A percentile compares a stretch with the other conserved stretches of the same genome.
These are phyloP conservation scores for Ciconia stormi DNA, from an alignment of 2,113 vertebrate species.

Conservation along the genomic window DNA sequence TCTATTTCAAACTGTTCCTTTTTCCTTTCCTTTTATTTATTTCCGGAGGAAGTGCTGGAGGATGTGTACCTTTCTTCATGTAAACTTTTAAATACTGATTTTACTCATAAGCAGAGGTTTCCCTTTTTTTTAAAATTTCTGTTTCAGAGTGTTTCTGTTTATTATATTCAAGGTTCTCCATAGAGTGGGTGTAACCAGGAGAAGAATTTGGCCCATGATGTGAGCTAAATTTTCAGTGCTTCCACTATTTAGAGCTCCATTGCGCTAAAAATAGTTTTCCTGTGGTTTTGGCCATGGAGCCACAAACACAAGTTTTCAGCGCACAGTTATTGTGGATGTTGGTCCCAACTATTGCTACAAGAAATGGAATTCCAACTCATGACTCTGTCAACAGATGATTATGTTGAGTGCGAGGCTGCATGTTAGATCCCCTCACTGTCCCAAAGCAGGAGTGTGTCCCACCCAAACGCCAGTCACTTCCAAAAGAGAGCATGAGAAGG, in stretches of 20 bases:
- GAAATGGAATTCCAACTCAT: constrained; percentile 25
- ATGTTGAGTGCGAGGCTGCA: not conserved
- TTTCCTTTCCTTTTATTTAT: not conserved
- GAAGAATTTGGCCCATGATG: constrained; percentile 55
- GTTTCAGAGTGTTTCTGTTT: constrained; percentile 14
- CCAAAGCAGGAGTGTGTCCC: not conserved
- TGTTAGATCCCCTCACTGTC: not conserved
- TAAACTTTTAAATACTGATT: not conserved
- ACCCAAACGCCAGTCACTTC: not conserved
- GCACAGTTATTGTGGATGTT: constrained; percentile 44
- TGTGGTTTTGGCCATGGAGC: constrained; percentile 64
- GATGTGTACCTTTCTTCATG: not conserved
- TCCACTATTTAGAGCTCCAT: constrained; percentile 53
- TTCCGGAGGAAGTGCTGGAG: not conserved
- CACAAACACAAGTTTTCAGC: constrained; percentile 56
- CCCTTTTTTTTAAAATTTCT: not conserved
- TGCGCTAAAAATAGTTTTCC: constrained; percentile 55
- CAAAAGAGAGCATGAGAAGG: not conserved
- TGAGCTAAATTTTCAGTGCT: constrained; percentile 54
- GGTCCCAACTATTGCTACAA: constrained; percentile 1
- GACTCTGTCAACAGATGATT: not conserved
- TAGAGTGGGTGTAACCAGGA: constrained; percentile 55
- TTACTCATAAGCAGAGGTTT: not conserved
- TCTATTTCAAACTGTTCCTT: not conserved
- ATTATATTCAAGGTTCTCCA: constrained; percentile 1